Evolutionary conservation across 2,113 vertebrate species (phyloP).

Genomic region (Actenoides hombroni): DNA sequence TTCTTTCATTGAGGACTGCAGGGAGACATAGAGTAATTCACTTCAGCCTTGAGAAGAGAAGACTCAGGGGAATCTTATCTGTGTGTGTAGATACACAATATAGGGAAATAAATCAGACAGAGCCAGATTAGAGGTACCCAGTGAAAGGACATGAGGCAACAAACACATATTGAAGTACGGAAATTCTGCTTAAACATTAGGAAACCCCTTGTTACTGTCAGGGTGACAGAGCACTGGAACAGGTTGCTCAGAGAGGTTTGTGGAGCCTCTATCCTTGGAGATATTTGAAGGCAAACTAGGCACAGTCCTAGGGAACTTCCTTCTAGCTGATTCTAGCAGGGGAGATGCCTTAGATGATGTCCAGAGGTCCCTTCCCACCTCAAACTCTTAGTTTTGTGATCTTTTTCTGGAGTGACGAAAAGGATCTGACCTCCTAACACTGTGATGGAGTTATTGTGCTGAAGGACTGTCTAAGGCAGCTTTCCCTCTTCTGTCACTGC

Average conservation of each 20-base stretch:
- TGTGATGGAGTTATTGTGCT: not conserved
- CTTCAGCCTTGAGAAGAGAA: not conserved
- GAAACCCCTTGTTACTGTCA: not conserved
- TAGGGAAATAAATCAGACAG: not conserved
- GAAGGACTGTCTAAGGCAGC: not conserved
- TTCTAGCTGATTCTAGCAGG: not conserved
- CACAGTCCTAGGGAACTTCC: not conserved
- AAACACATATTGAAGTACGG: not conserved
- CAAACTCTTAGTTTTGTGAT: not conserved
- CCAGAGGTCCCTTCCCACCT: not conserved
- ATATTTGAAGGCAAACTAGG: not conserved
- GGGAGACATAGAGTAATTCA: not conserved
- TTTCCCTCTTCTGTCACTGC: not conserved
- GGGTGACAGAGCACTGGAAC: not conserved
- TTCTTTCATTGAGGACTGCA: not conserved
- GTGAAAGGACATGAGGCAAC: not conserved
- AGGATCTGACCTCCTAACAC: rapidly evolving
- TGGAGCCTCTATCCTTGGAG: not conserved
- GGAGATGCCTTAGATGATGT: not conserved
- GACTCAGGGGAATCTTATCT: not conserved
- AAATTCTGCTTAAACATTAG: not conserved
- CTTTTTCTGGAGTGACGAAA: not conserved
- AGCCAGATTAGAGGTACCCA: not conserved
- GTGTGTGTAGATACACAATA: not conserved
- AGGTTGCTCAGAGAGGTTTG: not conserved